A percentile compares a stretch with the other conserved stretches of the same genome.
phyloP scores from a whole-genome alignment of 2,888 invertebrate species.

The Cheilosia urbana region DNA sequence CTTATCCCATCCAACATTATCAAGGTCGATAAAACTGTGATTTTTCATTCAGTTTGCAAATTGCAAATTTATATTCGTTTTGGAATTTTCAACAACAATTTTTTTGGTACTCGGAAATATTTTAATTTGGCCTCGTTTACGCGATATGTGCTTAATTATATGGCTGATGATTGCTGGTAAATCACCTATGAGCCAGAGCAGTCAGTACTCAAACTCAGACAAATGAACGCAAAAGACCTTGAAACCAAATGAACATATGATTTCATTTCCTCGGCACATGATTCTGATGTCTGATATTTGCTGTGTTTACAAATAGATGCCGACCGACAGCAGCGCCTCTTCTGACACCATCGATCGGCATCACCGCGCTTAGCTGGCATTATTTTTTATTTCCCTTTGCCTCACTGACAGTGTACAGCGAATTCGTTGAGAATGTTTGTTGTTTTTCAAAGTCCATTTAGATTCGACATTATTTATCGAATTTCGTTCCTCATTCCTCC shows the following conservation, averaged over 20 bases:
- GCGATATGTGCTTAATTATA: constrained; percentile 7
- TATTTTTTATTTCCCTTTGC: not conserved
- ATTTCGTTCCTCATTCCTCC: constrained; percentile 14
- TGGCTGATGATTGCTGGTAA: constrained; percentile 19
- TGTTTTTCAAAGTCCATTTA: not conserved
- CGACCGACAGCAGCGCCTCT: constrained; percentile 17
- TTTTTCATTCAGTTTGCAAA: no score
- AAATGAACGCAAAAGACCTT: constrained; percentile 66
- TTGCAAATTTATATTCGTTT: no score
- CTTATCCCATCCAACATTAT: no score
- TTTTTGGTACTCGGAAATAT: no score
- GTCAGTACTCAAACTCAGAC: constrained; percentile 28
- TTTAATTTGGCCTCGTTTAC: constrained; percentile 5
- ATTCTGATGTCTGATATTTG: constrained; percentile 37
- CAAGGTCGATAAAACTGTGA: no score
- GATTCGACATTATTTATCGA: constrained; percentile 28
- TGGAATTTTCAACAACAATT: no score
- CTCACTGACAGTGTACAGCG: not conserved
- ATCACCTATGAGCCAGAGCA: constrained; percentile 15
- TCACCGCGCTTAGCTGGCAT: not conserved
- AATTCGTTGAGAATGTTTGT: not conserved
- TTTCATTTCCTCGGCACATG: constrained; percentile 72
- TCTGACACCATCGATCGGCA: constrained; percentile 12
- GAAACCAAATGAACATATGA: constrained; percentile 64
- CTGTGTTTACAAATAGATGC: constrained; percentile 63